Conservation (phyloP, 2,797 vertebrate genomes). For the Anguilla megastoma region DNA sequence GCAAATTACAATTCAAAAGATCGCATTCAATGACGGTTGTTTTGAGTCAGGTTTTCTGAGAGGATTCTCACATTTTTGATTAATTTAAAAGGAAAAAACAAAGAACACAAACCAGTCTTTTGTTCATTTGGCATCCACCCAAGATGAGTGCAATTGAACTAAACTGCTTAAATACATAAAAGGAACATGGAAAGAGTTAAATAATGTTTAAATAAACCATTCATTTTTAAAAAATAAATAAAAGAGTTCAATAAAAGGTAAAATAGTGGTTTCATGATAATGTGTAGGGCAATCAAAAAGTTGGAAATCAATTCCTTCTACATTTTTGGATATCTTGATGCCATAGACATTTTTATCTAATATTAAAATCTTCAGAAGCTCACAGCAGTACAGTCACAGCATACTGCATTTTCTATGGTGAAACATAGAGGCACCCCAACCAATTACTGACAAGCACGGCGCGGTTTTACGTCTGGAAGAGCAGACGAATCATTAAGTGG, state of each 20-base stretch:
- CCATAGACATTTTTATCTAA: neutral
- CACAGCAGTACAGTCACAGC: slow-evolving; percentile 11
- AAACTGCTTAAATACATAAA: slow-evolving; percentile 23
- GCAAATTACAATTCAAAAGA: slow-evolving; percentile 14
- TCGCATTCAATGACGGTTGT: neutral
- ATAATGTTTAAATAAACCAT: neutral
- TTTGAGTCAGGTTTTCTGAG: slow-evolving; percentile 3
- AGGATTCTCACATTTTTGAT: neutral
- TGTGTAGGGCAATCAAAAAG: neutral
- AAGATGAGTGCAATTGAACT: neutral
- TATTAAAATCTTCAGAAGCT: slow-evolving; percentile 34
- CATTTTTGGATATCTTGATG: slow-evolving; percentile 16
- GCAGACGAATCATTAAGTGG: neutral
- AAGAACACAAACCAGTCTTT: neutral
- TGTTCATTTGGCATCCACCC: neutral
- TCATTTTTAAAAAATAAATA: no score
- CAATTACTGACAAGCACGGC: neutral
- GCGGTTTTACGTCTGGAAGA: neutral
- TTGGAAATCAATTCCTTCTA: neutral
- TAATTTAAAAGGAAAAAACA: slow-evolving; percentile 17
- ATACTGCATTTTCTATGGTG: slow-evolving; percentile 33
- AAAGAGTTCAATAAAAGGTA: no score
- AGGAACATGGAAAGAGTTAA: neutral
- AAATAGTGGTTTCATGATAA: neutral
- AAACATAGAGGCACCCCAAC: slow-evolving; percentile 20